Base-by-base conservation (phyloP, 2,888 invertebrate genomes). In the Amorpha juglandis region DNA sequence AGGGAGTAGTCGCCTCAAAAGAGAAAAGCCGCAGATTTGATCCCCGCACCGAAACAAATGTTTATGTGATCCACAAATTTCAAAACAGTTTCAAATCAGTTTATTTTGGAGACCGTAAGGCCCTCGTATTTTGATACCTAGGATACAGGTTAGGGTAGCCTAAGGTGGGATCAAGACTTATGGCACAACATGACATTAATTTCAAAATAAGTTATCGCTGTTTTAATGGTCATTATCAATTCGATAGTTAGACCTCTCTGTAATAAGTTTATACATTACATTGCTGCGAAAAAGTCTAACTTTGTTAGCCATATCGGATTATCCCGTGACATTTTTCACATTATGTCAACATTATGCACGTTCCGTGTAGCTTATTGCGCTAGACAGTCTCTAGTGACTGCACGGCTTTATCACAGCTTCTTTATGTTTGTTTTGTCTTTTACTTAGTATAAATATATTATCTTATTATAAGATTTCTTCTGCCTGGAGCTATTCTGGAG, bases 271-370 rank as follows among this genome's bases (percentile, higher is more conserved):
- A 6, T 19, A 19, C 19, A 19, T 3, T 19, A 58, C 38, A 58
- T 38, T 42, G 12, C 11, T 16, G 48, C 42, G 21, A 51, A 45
- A 47, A 38, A n/a, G 51, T n/a, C 52, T 21, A 38, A 35, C 14
- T 53, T 63, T 63, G 65, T 67, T 55, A 63, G 52, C 35, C 45
- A 66, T 52, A 48, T 58, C 51, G 58, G 50, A 68, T 55, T 65
- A 38, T 63, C 47, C 51, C 65, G 14, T 58, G 51, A 27, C 65
- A 55, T 53, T 62, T 14, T 52, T 33, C 63, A 50, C 4, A 1
- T 27, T n/a, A n/a, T n/a, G n/a, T n/a, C n/a, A n/a, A n/a, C 68
- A 50, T 58, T 70, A 73, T 71, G 69, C 71, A 69, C 70, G 66
- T 65, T 67, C 65, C 69, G 55, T 71, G 72, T 71, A 63, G 63